Conservation (phyloP, 2,113 vertebrate genomes). For the Antennarius striatus region DNA sequence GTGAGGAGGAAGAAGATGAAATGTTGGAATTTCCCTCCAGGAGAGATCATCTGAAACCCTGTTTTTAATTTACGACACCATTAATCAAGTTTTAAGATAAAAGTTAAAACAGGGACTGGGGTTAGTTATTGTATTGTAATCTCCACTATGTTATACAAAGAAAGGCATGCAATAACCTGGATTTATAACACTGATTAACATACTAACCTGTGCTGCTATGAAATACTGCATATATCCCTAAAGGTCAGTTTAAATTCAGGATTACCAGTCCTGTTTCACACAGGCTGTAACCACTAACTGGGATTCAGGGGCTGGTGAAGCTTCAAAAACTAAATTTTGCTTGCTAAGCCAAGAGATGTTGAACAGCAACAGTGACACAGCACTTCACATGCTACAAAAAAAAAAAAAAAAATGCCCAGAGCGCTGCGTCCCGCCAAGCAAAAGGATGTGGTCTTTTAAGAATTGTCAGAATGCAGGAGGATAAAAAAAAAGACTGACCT, state of each 20-base stretch:
- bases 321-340: slow-evolving; percentile 40
- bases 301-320: slow-evolving; percentile 32
- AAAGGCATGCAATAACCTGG: background rate
- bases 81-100: background rate
- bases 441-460: background rate
- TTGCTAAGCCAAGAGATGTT: slow-evolving; percentile 32
- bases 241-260: slow-evolving; percentile 6
- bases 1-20: background rate
- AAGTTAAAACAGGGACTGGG: background rate
- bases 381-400: background rate
- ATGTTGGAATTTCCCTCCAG: background rate
- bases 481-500: background rate
- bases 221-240: slow-evolving; percentile 4
- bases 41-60: background rate
- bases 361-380: background rate
- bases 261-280: slow-evolving; percentile 36
- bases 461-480: background rate
- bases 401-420: background rate
- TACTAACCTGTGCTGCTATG: background rate
- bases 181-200: background rate
- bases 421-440: background rate
- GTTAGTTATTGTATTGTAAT: too few species aligned
- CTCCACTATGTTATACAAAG: background rate
- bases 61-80: background rate
- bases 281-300: slow-evolving; percentile 27